phyloP scores from a whole-genome alignment of 2,113 vertebrate genomes.

The Sinocyclocheilus anshuiensis region DNA sequence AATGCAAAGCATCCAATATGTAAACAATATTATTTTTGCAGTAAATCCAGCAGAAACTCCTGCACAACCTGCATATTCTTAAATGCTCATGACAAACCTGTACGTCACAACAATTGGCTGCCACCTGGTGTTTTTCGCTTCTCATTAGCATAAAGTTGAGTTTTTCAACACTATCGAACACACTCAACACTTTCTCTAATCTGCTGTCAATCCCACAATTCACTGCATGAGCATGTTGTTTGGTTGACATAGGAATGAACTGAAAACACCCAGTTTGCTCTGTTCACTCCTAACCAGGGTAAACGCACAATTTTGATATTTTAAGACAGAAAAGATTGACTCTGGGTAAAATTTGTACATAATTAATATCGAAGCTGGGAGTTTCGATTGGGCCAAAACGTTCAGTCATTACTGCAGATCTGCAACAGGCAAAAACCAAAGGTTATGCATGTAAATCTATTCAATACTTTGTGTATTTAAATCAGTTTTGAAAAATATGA shows the following conservation, averaged over 20 bases:
- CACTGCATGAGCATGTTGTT: neutral
- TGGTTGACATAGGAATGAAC: neutral
- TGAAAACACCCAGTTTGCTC: neutral
- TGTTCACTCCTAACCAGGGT: neutral
- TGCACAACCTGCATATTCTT: neutral
- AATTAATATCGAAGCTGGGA: neutral
- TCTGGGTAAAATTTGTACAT: neutral
- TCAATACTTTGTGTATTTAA: conserved; percentile 19
- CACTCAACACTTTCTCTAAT: neutral
- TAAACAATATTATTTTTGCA: neutral
- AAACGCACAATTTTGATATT: neutral
- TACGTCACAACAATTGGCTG: neutral
- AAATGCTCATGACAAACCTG: neutral
- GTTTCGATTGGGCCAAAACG: neutral
- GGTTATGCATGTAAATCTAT: neutral
- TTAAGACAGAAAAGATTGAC: neutral
- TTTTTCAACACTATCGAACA: neutral
- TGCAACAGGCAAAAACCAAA: conserved; percentile 26
- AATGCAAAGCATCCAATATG: neutral
- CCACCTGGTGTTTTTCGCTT: neutral
- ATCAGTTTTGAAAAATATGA: neutral
- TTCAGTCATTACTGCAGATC: neutral
- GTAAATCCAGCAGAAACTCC: neutral
- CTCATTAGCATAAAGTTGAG: neutral
- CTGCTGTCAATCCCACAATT: neutral